phyloP scores from a whole-genome alignment of 2,797 vertebrate genomes.

The Thripadectes ignobilis region DNA sequence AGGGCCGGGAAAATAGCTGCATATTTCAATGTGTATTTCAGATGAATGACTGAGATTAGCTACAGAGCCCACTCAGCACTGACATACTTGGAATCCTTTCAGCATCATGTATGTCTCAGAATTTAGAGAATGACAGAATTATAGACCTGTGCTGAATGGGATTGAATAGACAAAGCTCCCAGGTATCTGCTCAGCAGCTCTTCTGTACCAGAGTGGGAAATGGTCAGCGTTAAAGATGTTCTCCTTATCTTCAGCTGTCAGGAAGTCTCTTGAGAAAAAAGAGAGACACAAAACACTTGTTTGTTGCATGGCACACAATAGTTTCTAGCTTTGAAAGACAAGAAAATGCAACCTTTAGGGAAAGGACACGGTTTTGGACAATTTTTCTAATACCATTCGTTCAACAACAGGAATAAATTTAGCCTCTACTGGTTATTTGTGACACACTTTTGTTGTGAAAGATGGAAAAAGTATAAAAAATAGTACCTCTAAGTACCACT shows the following conservation, averaged over 20 bases:
- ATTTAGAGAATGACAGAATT: not conserved
- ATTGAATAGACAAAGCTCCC: slow-evolving; percentile 97
- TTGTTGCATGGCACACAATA: not conserved
- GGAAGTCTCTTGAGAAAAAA: slow-evolving; percentile 92
- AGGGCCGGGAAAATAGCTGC: not conserved
- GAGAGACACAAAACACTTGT: slow-evolving; percentile 36
- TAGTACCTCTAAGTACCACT: not conserved
- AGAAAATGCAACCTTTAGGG: not conserved
- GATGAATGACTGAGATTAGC: not conserved
- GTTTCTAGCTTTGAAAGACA: not conserved
- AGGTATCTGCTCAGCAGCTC: slow-evolving; percentile 95
- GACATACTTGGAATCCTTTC: not conserved
- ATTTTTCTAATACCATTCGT: not conserved
- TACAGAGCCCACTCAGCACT: not conserved
- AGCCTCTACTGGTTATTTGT: not conserved
- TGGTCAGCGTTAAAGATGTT: slow-evolving; percentile 97
- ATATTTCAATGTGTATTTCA: not conserved
- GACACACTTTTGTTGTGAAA: not conserved
- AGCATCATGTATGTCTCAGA: not conserved
- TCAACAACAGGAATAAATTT: not conserved
- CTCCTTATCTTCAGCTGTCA: slow-evolving; percentile 95
- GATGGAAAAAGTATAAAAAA: not conserved
- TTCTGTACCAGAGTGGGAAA: slow-evolving; percentile 97
- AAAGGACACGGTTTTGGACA: not conserved
- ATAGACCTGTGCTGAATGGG: slow-evolving; percentile 90